phyloP scores from a whole-genome alignment of 2,113 vertebrate species.

The Psophia crepitans region DNA sequence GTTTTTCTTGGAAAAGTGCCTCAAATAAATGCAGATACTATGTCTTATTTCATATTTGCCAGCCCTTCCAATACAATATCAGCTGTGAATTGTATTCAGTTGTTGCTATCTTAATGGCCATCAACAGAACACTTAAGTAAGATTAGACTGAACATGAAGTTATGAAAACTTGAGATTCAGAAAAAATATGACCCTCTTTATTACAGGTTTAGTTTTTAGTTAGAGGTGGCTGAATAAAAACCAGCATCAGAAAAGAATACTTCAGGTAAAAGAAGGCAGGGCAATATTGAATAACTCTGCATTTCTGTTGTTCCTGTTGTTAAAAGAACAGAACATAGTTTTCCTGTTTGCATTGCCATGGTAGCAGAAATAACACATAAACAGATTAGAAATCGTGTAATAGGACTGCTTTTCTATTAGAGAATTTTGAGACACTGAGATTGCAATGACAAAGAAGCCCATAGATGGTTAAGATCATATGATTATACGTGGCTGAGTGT shows the following conservation, averaged over 20 bases:
- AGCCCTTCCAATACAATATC: neutral
- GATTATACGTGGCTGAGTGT: accelerated
- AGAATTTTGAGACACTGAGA: neutral
- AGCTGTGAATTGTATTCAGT: neutral
- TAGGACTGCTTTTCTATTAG: neutral
- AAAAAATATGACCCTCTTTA: neutral
- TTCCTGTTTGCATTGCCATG: neutral
- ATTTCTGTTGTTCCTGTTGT: neutral
- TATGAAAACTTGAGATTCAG: neutral
- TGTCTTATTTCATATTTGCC: neutral
- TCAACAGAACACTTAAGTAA: neutral
- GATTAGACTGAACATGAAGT: neutral
- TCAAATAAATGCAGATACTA: neutral
- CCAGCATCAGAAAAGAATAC: neutral
- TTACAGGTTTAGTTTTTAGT: neutral
- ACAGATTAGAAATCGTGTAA: neutral
- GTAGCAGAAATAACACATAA: neutral
- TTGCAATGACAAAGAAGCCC: neutral
- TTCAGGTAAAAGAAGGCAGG: neutral
- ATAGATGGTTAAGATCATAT: neutral
- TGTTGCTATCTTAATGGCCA: neutral
- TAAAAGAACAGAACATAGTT: neutral
- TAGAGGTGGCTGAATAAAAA: neutral
- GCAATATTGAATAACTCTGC: neutral
- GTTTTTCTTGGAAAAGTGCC: neutral